These are phyloP conservation scores for Nudaria mundana DNA, from an alignment of 2,888 invertebrate genomes.

Conservation along the genomic window DNA sequence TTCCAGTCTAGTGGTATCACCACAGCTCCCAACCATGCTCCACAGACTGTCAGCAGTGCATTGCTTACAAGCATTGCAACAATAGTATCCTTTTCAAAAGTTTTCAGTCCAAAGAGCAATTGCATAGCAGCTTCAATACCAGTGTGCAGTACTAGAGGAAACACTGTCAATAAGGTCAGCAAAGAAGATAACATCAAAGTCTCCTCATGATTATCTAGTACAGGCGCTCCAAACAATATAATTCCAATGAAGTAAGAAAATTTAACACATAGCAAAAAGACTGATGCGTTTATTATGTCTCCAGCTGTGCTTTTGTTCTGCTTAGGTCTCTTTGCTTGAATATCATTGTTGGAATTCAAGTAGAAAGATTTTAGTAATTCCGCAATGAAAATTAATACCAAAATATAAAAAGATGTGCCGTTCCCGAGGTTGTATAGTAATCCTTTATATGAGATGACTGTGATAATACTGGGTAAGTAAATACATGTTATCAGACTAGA, in stretches of 20 bases:
- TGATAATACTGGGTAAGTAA: slow-evolving; percentile 81
- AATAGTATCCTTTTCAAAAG: slow-evolving; percentile 73
- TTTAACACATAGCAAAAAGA: slow-evolving; percentile 68
- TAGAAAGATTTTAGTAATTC: slow-evolving; percentile 81
- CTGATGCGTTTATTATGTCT: slow-evolving; percentile 73
- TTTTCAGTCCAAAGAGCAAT: slow-evolving; percentile 75
- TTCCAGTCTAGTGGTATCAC: slow-evolving; percentile 96
- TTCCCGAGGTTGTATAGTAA: slow-evolving; percentile 83
- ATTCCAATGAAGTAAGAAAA: slow-evolving; percentile 81
- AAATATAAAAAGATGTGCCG: slow-evolving; percentile 69
- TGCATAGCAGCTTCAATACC: slow-evolving; percentile 81
- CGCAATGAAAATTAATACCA: slow-evolving; percentile 65
- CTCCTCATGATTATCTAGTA: slow-evolving; percentile 83
- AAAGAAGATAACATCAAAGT: slow-evolving; percentile 84
- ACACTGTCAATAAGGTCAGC: slow-evolving; percentile 82
- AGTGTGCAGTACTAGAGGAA: slow-evolving; percentile 82
- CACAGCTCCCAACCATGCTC: slow-evolving; percentile 92
- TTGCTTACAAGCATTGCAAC: slow-evolving; percentile 81
- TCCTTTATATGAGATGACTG: slow-evolving; percentile 79
- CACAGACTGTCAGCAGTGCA: slow-evolving; percentile 83
- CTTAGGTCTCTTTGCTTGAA: slow-evolving; percentile 60
- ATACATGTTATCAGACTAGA: slow-evolving; percentile 82
- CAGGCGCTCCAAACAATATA: slow-evolving; percentile 86
- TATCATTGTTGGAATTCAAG: slow-evolving; percentile 52
- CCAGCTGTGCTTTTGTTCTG: slow-evolving; percentile 63